Percentiles rank a stretch among this genome's conserved stretches.
These are phyloP conservation scores for Acanthococcus lagerstroemiae DNA, from an alignment of 2,888 invertebrate species.

Conservation along the genomic window DNA sequence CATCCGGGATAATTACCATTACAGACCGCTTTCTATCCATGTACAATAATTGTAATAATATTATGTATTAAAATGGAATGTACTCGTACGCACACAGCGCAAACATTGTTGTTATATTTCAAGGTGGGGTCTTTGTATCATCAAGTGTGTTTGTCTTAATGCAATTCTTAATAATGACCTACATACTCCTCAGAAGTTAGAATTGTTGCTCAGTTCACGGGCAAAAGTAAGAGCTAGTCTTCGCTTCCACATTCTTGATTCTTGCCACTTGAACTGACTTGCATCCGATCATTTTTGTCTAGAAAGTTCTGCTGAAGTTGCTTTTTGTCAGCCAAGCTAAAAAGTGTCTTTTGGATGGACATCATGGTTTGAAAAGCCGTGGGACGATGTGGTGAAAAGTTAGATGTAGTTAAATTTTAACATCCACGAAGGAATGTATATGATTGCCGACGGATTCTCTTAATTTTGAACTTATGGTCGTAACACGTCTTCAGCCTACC, in stretches of 20 bases:
- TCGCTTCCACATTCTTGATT: background rate
- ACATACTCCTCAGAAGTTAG: conserved; percentile 19
- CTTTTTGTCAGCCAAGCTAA: no score
- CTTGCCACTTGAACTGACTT: background rate
- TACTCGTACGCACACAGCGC: background rate
- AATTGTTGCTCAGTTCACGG: conserved; percentile 24
- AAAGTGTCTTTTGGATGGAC: no score
- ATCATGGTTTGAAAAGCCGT: no score
- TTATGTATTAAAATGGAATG: conserved; percentile 25
- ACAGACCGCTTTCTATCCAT: conserved; percentile 23
- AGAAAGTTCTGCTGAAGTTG: no score
- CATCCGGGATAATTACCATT: conserved; percentile 22
- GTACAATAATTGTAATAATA: conserved; percentile 18
- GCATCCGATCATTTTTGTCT: background rate
- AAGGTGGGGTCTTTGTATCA: conserved; percentile 18
- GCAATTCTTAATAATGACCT: conserved; percentile 23
- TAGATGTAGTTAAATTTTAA: no score
- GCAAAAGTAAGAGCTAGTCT: conserved; percentile 19
- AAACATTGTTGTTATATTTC: conserved; percentile 27
- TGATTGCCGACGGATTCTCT: no score
- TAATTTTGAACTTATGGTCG: no score
- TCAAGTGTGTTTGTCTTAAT: conserved; percentile 22
- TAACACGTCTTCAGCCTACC: no score
- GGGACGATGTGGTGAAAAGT: no score
- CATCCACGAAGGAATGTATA: no score